Conservation (phyloP, 2,113 vertebrate genomes). For the Thamnophis sirtalis region DNA sequence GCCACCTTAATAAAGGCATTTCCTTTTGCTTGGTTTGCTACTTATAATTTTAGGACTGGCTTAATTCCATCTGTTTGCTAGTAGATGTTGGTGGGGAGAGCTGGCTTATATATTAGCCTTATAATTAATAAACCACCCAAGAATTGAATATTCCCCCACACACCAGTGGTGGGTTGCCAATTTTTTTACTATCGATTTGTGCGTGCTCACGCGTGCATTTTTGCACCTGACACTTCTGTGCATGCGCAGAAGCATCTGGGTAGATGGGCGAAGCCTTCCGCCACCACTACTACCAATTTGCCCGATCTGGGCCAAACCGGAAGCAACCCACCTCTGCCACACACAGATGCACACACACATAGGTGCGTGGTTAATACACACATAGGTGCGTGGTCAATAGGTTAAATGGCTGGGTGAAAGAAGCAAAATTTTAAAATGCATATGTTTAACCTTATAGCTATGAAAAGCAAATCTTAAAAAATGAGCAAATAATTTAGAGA, state of each 20-base stretch:
- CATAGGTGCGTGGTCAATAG: no score
- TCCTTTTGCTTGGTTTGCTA: conserved; percentile 54
- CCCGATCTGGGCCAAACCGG: no score
- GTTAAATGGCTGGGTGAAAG: conserved; percentile 19
- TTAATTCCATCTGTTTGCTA: conserved; percentile 49
- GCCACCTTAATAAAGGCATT: conserved; percentile 39
- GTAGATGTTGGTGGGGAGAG: conserved; percentile 23
- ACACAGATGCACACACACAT: background rate
- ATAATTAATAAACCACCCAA: conserved; percentile 30
- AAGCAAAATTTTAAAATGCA: conserved; percentile 3
- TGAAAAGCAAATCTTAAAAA: background rate
- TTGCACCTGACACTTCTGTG: no score
- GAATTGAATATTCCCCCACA: background rate
- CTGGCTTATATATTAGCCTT: conserved; percentile 44
- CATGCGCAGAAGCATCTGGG: no score
- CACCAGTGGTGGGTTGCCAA: no score
- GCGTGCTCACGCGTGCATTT: no score
- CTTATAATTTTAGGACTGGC: conserved; percentile 53
- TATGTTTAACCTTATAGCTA: background rate
- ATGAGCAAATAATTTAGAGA: background rate
- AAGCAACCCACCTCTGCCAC: no score
- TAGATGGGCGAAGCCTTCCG: no score
- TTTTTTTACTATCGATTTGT: no score
- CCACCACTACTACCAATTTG: no score
- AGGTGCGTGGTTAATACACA: no score